Base-by-base conservation (phyloP, 2,888 invertebrate species). In the Dolichopus griseipennis region DNA sequence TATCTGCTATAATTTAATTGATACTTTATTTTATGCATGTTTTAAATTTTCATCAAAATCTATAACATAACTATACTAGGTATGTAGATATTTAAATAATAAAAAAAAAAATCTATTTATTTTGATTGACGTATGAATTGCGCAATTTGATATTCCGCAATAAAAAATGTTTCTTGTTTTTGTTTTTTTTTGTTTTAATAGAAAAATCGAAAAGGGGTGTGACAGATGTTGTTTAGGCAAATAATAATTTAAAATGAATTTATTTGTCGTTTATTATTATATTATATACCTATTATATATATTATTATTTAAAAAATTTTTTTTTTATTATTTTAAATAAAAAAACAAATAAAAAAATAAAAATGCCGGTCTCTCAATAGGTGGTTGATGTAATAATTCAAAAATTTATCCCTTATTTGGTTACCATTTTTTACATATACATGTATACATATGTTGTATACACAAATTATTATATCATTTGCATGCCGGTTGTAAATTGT, bases 311-410 rank as follows among this genome's bases (percentile, higher is more conserved):
- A n/a, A n/a, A n/a, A n/a, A 12, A 41, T 15, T 41, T 41, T 41
- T 41, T 41, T 41, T 41, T 41, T 41, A n/a, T 41, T 41, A 15
- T 41, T 41, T 41, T 41, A 4, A 27, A 6, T 15, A n/a, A n/a
- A n/a, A n/a, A n/a, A n/a, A n/a, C 27, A 27, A 27, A 27, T 4
- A 27, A 27, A 27, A 27, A 27, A 27, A 27, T 4, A 18, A 52
- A 52, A 52, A 52, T 52, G 52, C 52, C 52, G 52, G 52, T 52
- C 18, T 6, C 52, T 15, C 52, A 6, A 52, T 52, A 52, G 52
- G 52, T 52, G 52, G 52, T 52, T 52, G 52, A 52, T 52, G 52
- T 52, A 52, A 52, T 52, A 52, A 52, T 52, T 52, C 52, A 52
- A 52, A 52, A 18, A 12, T 52, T 52, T 52, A 52, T 52, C 52